A percentile compares a stretch with the other conserved stretches of the same genome.
phyloP scores from a whole-genome alignment of 2,888 invertebrate genomes.

The Magallana nippona region DNA sequence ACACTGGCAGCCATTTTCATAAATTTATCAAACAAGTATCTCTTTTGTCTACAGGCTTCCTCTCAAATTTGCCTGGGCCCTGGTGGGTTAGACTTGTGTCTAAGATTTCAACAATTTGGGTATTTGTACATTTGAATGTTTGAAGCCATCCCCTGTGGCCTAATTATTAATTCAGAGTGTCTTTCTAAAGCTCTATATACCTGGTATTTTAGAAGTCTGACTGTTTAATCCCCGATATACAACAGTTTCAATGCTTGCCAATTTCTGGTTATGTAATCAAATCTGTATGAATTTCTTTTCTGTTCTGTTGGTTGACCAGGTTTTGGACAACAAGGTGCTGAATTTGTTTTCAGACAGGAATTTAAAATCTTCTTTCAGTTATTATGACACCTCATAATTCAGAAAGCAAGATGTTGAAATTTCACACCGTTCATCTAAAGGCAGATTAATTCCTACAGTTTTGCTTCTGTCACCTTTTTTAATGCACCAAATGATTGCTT shows the following conservation, averaged over 20 bases:
- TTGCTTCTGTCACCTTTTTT: conserved; percentile 10
- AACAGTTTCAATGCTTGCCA: conserved; percentile 10
- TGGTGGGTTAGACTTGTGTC: neutral
- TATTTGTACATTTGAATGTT: neutral
- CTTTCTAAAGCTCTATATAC: neutral
- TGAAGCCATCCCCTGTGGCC: neutral
- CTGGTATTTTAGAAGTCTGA: neutral
- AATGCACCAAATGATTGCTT: conserved; percentile 20
- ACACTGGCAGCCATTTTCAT: neutral
- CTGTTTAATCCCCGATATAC: neutral
- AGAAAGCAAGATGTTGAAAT: conserved; percentile 11
- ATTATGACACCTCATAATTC: conserved; percentile 16
- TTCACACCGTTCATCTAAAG: neutral
- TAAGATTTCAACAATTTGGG: neutral
- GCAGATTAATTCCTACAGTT: neutral
- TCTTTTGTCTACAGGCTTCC: neutral
- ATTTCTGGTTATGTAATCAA: conserved; percentile 18
- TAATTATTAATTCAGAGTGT: neutral
- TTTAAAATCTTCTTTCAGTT: neutral
- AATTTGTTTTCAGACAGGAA: neutral
- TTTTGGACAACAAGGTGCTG: conserved; percentile 11
- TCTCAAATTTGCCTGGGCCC: neutral
- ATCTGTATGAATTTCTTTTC: conserved; percentile 9
- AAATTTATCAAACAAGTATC: neutral
- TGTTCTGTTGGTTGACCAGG: neutral